Conservation (phyloP, 2,113 vertebrate species). For the Girardinichthys multiradiatus region DNA sequence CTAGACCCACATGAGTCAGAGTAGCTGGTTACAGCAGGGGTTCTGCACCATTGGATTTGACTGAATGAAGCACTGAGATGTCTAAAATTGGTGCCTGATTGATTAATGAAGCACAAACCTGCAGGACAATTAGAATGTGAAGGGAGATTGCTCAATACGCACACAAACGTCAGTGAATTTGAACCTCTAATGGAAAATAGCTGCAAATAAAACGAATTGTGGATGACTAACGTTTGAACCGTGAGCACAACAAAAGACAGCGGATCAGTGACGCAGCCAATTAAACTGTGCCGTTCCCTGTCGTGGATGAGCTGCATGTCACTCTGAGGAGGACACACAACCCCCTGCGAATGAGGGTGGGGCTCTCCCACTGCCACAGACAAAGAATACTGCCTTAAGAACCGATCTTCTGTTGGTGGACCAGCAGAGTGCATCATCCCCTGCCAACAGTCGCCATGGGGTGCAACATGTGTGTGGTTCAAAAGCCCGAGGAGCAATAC, state of each 20-base stretch:
- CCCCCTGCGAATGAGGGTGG: conserved; percentile 61
- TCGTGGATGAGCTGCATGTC: conserved; percentile 32
- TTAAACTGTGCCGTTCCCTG: conserved; percentile 13
- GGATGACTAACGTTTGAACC: conserved; percentile 46
- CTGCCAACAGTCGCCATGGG: conserved; percentile 80
- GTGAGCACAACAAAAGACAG: conserved; percentile 8
- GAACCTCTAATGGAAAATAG: conserved; percentile 31
- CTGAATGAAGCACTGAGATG: conserved; percentile 9
- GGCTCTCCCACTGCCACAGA: conserved; percentile 67
- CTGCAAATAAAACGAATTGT: conserved; percentile 5
- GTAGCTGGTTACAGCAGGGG: background rate
- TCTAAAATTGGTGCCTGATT: conserved; percentile 10
- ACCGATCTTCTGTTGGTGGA: conserved; percentile 37
- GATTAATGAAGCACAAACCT: conserved; percentile 31
- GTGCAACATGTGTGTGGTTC: conserved; percentile 94
- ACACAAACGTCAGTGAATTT: conserved; percentile 14
- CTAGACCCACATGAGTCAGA: conserved; percentile 8
- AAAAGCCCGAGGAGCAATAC: conserved; percentile 92
- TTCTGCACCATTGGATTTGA: background rate
- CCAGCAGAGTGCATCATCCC: conserved; percentile 16
- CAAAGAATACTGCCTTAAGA: conserved; percentile 56
- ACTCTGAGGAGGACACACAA: conserved; percentile 40
- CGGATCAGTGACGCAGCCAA: conserved; percentile 15
- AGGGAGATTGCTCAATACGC: conserved; percentile 20
- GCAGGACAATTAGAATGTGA: conserved; percentile 16